Conservation (phyloP, 2,888 invertebrate species). For the Sthenelais limicola region DNA sequence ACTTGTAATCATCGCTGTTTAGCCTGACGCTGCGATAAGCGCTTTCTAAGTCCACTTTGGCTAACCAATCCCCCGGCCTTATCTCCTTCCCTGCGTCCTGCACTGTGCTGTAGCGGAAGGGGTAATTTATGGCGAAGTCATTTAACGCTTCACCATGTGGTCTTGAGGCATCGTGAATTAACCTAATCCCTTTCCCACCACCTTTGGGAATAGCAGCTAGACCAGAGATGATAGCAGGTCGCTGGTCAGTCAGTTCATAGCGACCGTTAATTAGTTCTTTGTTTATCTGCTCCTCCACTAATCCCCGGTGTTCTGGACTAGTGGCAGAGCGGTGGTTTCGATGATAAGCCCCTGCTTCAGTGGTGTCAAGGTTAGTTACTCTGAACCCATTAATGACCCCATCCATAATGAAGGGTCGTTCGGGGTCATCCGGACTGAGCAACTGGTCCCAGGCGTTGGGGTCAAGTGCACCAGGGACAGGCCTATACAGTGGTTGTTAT, state of each 20-base stretch:
- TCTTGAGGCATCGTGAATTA: constrained; percentile 25
- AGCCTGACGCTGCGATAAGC: constrained; percentile 13
- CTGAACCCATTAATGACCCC: constrained; percentile 13
- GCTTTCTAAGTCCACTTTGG: constrained; percentile 9
- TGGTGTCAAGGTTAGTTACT: not conserved
- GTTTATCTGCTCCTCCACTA: constrained; percentile 30
- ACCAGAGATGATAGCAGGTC: constrained; percentile 7
- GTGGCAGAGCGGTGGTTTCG: constrained; percentile 14
- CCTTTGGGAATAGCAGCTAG: constrained; percentile 28
- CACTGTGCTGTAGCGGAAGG: constrained; percentile 11
- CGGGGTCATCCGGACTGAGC: not conserved
- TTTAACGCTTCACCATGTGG: constrained; percentile 7
- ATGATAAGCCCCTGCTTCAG: not conserved
- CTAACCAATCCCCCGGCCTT: not conserved
- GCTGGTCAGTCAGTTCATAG: not conserved
- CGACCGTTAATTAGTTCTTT: constrained; percentile 28
- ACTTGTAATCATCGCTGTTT: not conserved
- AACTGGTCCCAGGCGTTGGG: constrained; percentile 1
- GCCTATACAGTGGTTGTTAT: not conserved
- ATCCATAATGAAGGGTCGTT: not conserved
- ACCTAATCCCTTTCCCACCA: not conserved
- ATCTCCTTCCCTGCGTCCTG: constrained; percentile 8
- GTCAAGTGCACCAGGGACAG: not conserved
- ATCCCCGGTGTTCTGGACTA: not conserved
- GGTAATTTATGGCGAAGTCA: not conserved